These are phyloP conservation scores for Fissipunctia ypsillon DNA, from an alignment of 2,888 invertebrate genomes.

Conservation along the genomic window DNA sequence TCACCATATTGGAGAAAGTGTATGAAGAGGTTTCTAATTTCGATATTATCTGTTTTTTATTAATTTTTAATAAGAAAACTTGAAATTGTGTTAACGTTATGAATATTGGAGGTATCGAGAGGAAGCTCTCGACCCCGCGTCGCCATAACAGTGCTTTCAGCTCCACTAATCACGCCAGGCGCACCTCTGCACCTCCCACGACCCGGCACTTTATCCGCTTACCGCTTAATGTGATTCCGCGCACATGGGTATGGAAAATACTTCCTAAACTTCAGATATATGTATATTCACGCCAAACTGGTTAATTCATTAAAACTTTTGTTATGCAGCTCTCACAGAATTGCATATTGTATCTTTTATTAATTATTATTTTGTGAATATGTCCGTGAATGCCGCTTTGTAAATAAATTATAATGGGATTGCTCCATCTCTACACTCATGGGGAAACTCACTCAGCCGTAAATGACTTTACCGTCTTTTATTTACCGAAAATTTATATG, in stretches of 20 bases:
- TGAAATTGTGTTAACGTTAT: slow-evolving; percentile 47
- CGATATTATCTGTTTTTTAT: slow-evolving; percentile 55
- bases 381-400: slow-evolving; percentile 65
- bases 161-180: slow-evolving; percentile 76
- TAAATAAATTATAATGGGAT: slow-evolving; percentile 25
- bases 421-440: slow-evolving; percentile 19
- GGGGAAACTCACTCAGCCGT: slow-evolving; percentile 60
- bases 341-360: slow-evolving; percentile 25
- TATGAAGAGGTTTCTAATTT: slow-evolving; percentile 34
- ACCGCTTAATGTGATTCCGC: slow-evolving; percentile 79
- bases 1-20: slow-evolving; percentile 42
- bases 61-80: slow-evolving; percentile 39
- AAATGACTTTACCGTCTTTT: slow-evolving; percentile 69
- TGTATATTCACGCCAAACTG: slow-evolving; percentile 30
- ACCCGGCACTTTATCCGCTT: slow-evolving; percentile 77
- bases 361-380: slow-evolving; percentile 29
- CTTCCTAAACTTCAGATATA: slow-evolving; percentile 40
- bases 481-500: slow-evolving; percentile 70
- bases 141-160: slow-evolving; percentile 70
- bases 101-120: slow-evolving; percentile 65
- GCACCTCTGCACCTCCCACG: slow-evolving; percentile 48
- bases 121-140: slow-evolving; percentile 66
- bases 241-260: slow-evolving; percentile 58
- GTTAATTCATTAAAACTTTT: slow-evolving; percentile 56
- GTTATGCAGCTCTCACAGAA: slow-evolving; percentile 30